Percentiles rank a stretch among this genome's conserved stretches.
Evolutionary conservation across 2,888 invertebrate genomes (phyloP).

Genomic region (Disparrhopalites patrizii): DNA sequence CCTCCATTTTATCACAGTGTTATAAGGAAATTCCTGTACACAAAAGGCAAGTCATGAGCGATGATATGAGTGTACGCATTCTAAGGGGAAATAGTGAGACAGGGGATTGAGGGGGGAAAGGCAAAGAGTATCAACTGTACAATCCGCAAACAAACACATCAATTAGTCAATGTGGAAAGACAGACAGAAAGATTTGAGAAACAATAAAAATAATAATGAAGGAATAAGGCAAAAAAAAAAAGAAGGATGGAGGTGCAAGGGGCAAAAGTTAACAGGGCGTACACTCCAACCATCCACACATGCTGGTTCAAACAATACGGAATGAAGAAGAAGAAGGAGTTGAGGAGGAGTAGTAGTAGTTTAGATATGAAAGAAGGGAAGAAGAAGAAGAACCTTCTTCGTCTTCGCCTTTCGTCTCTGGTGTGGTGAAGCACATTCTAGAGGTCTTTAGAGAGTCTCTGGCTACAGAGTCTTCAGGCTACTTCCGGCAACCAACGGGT

Average conservation of each 20-base stretch:
- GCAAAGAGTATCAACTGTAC: not conserved
- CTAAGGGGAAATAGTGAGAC: too few species aligned
- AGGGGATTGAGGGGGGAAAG: not conserved
- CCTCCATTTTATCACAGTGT: too few species aligned
- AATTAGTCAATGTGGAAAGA: not conserved
- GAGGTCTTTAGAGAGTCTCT: constrained; percentile 14
- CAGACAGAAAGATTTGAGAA: not conserved
- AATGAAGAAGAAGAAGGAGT: not conserved
- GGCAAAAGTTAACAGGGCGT: constrained; percentile 28
- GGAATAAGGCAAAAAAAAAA: not conserved
- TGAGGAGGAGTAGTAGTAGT: not conserved
- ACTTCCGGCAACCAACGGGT: constrained; percentile 46
- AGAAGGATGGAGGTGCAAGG: constrained; percentile 20
- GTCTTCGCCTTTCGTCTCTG: not conserved
- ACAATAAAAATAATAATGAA: not conserved
- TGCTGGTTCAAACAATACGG: not conserved
- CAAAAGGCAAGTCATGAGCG: too few species aligned
- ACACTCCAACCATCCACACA: not conserved
- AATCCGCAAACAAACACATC: not conserved
- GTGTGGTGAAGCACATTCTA: not conserved
- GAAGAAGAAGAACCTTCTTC: not conserved
- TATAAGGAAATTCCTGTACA: too few species aligned
- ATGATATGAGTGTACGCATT: too few species aligned
- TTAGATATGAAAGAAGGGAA: not conserved
- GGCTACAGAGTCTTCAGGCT: constrained; percentile 21